Evolutionary conservation across 1,140 invertebrate genomes (phyloP).

Genomic region (Sipha flava): DNA sequence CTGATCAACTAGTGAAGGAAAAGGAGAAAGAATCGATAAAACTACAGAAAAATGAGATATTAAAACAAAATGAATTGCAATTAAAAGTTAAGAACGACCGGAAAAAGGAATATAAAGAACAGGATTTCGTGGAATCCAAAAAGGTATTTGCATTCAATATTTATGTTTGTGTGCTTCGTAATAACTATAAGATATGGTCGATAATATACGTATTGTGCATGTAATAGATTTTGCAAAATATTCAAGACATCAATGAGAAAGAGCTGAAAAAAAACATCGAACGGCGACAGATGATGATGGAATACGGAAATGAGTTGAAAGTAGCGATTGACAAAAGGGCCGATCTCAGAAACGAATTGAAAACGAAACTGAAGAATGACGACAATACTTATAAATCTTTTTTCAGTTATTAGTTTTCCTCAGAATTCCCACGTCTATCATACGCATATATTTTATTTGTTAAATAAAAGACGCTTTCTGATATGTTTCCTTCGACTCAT

Average conservation of each 20-base stretch:
- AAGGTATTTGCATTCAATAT: background rate
- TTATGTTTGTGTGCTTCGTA: background rate
- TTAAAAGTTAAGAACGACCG: background rate
- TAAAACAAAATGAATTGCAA: background rate
- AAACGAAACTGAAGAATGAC: background rate
- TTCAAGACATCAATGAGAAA: background rate
- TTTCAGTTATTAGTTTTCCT: too few relatives aligned
- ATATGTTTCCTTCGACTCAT: too few relatives aligned
- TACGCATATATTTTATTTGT: too few relatives aligned
- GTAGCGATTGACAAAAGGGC: background rate
- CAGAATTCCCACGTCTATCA: too few relatives aligned
- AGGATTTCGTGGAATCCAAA: background rate
- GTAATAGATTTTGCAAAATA: background rate
- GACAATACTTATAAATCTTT: too few relatives aligned
- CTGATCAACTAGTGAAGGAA: background rate
- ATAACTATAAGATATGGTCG: background rate
- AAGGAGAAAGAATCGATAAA: background rate
- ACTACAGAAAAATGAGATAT: background rate
- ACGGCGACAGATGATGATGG: background rate
- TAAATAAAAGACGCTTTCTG: too few relatives aligned
- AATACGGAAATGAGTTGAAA: conserved; percentile 6
- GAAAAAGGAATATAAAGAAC: background rate
- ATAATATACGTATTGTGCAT: too few relatives aligned
- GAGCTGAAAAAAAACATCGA: background rate
- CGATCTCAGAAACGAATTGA: background rate